Evolutionary conservation across 2,797 vertebrate genomes (phyloP).

Genomic region (Cyclura pinguis): DNA sequence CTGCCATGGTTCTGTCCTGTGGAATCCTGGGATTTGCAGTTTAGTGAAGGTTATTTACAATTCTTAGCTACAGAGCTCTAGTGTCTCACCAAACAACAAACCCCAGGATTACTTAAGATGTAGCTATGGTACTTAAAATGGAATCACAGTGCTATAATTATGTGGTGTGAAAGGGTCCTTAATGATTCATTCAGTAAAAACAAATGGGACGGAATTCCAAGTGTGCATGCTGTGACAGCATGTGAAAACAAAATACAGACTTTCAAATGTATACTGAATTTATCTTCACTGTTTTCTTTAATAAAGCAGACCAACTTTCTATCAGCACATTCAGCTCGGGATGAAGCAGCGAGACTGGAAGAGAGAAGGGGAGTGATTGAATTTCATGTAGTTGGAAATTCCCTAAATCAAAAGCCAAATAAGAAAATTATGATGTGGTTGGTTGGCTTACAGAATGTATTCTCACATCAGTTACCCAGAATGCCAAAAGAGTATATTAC

Average conservation of each 20-base stretch:
- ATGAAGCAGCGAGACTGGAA: constrained; percentile 93
- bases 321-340: constrained; percentile 93
- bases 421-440: constrained; percentile 99
- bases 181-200: background rate
- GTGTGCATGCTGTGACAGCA: background rate
- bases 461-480: constrained; percentile 96
- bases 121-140: no score
- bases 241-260: constrained; percentile 14
- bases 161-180: no score
- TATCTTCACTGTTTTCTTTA: constrained; percentile 44
- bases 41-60: no score
- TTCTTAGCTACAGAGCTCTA: no score
- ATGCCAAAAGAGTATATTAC: constrained; percentile 99
- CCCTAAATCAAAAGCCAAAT: constrained; percentile 95
- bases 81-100: no score
- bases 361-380: constrained; percentile 96
- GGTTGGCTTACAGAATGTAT: constrained; percentile 97
- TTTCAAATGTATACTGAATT: constrained; percentile 17
- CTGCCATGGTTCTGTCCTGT: no score
- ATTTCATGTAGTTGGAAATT: constrained; percentile 97
- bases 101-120: no score
- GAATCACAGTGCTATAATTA: no score
- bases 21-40: no score
- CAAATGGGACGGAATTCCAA: background rate
- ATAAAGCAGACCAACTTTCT: constrained; percentile 89